These are phyloP conservation scores for Lasioglossum pauxillum DNA, from an alignment of 2,888 invertebrate species.

Conservation along the genomic window DNA sequence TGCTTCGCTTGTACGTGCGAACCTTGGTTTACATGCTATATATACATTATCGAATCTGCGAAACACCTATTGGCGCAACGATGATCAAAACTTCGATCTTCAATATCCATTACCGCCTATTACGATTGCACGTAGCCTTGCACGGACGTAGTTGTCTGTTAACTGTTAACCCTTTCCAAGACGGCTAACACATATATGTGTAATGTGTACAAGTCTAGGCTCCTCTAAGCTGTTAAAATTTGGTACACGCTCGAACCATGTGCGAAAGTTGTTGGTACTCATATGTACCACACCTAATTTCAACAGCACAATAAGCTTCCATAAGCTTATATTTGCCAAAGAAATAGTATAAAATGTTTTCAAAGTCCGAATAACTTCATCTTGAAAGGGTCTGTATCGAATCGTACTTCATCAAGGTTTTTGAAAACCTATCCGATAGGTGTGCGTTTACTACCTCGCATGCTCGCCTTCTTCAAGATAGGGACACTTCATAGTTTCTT, in stretches of 20 bases:
- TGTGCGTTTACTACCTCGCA: slow-evolving; percentile 17
- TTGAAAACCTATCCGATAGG: slow-evolving; percentile 32
- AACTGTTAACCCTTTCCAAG: not conserved
- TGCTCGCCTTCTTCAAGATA: slow-evolving; percentile 20
- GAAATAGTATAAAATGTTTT: not conserved
- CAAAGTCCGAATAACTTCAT: not conserved
- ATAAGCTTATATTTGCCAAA: not conserved
- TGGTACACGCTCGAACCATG: not conserved
- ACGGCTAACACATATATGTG: not conserved
- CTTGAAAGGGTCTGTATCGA: not conserved
- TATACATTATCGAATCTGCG: slow-evolving; percentile 39
- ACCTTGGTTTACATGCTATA: slow-evolving; percentile 46
- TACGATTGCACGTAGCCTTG: slow-evolving; percentile 6
- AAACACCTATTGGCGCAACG: slow-evolving; percentile 45
- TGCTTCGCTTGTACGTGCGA: slow-evolving; percentile 54
- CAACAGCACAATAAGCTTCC: not conserved
- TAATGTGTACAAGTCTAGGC: not conserved
- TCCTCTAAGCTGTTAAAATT: not conserved
- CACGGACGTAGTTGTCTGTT: not conserved
- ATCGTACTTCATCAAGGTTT: not conserved
- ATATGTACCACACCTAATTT: not conserved
- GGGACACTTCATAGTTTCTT: slow-evolving; percentile 37
- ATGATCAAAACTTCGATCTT: slow-evolving; percentile 41
- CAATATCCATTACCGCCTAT: slow-evolving; percentile 8
- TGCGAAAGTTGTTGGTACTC: not conserved